Conservation (phyloP, 2,797 vertebrate genomes). For the Periophthalmus magnuspinnatus region DNA sequence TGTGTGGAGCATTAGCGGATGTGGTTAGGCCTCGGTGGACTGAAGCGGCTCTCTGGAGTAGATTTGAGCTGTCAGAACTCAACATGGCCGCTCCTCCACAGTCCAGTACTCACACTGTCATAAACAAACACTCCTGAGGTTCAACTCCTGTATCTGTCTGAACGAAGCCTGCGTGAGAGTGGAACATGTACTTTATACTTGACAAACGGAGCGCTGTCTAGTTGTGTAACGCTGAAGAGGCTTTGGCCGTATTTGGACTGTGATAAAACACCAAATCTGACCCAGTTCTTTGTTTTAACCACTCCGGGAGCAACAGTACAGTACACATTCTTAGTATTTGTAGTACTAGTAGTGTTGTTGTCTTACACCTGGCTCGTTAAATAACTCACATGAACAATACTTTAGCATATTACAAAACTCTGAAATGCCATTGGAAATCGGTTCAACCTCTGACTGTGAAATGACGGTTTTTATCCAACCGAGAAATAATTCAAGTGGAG, state of each 20-base stretch:
- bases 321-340: too few relatives aligned
- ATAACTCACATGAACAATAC: too few relatives aligned
- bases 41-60: constrained; percentile 15
- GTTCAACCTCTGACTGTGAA: too few relatives aligned
- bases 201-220: not conserved
- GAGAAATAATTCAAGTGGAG: too few relatives aligned
- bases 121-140: constrained; percentile 6
- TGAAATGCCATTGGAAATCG: too few relatives aligned
- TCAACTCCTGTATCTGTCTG: not conserved
- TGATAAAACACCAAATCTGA: not conserved
- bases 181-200: not conserved
- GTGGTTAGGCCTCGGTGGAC: constrained; percentile 2
- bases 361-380: too few relatives aligned
- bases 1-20: constrained; percentile 26
- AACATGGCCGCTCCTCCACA: constrained; percentile 1
- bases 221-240: not conserved
- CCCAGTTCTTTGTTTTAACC: too few relatives aligned
- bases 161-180: not conserved
- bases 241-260: not conserved
- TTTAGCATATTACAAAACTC: too few relatives aligned
- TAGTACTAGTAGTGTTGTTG: too few relatives aligned
- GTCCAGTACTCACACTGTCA: not conserved
- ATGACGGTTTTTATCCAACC: too few relatives aligned
- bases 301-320: too few relatives aligned
- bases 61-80: constrained; percentile 34